Conservation (phyloP, 2,797 vertebrate species). For the Channallabes apus region DNA sequence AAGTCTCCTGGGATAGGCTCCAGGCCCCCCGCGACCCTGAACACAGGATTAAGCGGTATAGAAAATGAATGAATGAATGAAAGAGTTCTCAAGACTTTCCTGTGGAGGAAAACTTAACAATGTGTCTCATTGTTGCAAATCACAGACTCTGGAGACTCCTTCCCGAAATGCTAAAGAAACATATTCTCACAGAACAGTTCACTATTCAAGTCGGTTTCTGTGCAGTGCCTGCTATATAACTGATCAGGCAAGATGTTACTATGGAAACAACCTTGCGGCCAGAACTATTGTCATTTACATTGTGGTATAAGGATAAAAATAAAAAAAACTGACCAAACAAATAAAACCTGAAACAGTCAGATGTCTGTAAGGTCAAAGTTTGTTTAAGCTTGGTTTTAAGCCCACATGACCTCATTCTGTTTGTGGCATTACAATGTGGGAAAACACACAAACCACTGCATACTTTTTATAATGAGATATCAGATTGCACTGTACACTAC, state of each 20-base stretch:
- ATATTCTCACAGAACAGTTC: neutral
- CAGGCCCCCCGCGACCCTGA: too few species aligned
- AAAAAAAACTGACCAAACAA: conserved; percentile 11
- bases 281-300: neutral
- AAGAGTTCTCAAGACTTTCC: neutral
- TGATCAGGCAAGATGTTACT: neutral
- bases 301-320: conserved; percentile 1
- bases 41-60: too few species aligned
- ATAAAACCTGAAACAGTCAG: conserved; percentile 14
- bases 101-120: neutral
- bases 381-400: neutral
- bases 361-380: conserved; percentile 1
- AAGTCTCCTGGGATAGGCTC: too few species aligned
- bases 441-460: neutral
- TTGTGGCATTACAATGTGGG: conserved; percentile 15
- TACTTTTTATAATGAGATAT: conserved; percentile 20
- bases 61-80: too few species aligned
- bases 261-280: neutral
- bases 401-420: neutral
- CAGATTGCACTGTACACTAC: too few species aligned
- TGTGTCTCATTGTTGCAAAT: neutral
- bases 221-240: neutral
- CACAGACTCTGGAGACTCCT: neutral
- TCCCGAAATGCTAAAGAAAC: neutral
- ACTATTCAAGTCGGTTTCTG: neutral